phyloP scores from a whole-genome alignment of 2,888 invertebrate species.

The Mythimna loreyi region DNA sequence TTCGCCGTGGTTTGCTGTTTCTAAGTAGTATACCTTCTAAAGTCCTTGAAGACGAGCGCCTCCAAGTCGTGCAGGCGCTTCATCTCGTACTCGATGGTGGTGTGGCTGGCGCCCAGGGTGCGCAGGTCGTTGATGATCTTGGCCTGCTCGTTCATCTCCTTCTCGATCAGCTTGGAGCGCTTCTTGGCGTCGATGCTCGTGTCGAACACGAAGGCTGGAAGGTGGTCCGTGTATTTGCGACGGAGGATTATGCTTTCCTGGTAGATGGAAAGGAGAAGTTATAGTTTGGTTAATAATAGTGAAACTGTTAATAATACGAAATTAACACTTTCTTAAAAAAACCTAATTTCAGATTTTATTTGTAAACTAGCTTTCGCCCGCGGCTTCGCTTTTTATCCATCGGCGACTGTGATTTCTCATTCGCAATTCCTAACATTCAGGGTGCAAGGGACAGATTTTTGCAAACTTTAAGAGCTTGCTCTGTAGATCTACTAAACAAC shows the following conservation, averaged over 20 bases:
- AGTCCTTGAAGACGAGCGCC: slow-evolving; percentile 98
- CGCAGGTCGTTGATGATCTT: slow-evolving; percentile 98
- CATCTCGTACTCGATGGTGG: slow-evolving; percentile 98
- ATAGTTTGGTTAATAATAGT: not conserved
- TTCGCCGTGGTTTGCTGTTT: too few relatives aligned
- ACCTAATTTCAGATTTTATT: too few relatives aligned
- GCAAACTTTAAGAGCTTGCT: too few relatives aligned
- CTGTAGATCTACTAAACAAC: too few relatives aligned
- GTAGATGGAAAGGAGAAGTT: not conserved
- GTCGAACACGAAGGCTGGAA: slow-evolving; percentile 96
- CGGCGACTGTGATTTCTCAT: too few relatives aligned
- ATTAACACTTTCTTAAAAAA: not conserved
- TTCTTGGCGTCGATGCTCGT: slow-evolving; percentile 95
- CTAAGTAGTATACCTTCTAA: slow-evolving; percentile 90
- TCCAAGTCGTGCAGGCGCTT: slow-evolving; percentile 97
- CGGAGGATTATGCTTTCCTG: slow-evolving; percentile 93
- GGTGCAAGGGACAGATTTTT: too few relatives aligned
- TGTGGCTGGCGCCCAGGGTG: slow-evolving; percentile 96
- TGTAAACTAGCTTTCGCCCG: too few relatives aligned
- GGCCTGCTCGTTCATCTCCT: slow-evolving; percentile 99
- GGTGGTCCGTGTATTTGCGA: slow-evolving; percentile 93
- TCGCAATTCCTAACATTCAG: too few relatives aligned
- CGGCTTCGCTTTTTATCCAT: too few relatives aligned
- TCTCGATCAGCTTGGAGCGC: slow-evolving; percentile 97
- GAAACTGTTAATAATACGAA: not conserved